Evolutionary conservation across 1,140 invertebrate species (phyloP).

Genomic region (Planococcus citri): DNA sequence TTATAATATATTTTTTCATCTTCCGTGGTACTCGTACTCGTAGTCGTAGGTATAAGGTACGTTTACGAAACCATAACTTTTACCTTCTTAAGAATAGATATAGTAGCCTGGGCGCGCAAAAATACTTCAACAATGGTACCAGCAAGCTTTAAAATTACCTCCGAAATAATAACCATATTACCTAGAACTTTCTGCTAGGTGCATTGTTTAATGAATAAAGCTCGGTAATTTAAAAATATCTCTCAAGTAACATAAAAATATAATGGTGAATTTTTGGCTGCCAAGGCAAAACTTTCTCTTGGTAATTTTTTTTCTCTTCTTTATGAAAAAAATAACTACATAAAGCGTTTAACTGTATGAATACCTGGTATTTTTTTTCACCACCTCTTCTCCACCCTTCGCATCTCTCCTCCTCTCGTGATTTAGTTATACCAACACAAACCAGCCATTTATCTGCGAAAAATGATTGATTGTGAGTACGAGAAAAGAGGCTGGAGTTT

Average conservation of each 20-base stretch:
- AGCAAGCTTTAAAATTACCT: background rate
- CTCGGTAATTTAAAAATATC: background rate
- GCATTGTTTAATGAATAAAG: conserved; percentile 3
- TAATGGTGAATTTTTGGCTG: background rate
- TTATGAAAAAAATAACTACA: background rate
- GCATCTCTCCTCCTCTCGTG: background rate
- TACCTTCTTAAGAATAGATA: too few species aligned
- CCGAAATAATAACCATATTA: background rate
- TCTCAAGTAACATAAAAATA: background rate
- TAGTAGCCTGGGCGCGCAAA: too few species aligned
- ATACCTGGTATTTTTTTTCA: background rate
- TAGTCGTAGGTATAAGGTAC: too few species aligned
- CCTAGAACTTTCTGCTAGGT: background rate
- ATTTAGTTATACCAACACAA: too few species aligned
- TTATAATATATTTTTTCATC: too few species aligned
- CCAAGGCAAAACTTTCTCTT: too few species aligned
- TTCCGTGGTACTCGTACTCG: too few species aligned
- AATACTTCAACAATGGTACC: background rate
- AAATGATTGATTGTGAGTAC: background rate
- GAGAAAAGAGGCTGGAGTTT: background rate
- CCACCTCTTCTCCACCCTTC: background rate
- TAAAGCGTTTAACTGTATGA: conserved; percentile 2
- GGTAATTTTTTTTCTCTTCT: background rate
- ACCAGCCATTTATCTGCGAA: background rate
- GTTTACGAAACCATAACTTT: too few species aligned